A percentile compares a stretch with the other conserved stretches of the same genome.
Evolutionary conservation across 2,797 vertebrate genomes (phyloP).

Genomic region (Halcyon leucocephala): DNA sequence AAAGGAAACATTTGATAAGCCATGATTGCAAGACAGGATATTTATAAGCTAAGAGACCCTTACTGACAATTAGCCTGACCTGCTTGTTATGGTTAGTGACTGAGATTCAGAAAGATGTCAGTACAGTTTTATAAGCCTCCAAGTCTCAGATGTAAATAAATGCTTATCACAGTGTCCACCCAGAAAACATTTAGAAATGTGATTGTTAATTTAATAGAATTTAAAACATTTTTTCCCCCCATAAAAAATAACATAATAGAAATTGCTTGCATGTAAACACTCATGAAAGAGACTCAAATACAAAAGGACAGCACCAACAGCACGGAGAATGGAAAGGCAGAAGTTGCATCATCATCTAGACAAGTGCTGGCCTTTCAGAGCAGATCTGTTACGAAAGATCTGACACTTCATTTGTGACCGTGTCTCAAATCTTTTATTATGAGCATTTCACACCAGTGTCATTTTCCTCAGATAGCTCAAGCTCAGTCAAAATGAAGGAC

Average conservation of each 20-base stretch:
- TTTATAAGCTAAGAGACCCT: not conserved
- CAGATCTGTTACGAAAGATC: not conserved
- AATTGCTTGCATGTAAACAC: not conserved
- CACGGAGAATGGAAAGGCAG: not conserved
- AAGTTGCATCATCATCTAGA: not conserved
- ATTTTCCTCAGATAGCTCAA: not conserved
- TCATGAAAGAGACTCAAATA: not conserved
- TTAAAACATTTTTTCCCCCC: not conserved
- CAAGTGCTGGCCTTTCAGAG: not conserved
- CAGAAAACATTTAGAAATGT: not conserved
- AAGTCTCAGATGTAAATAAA: not conserved
- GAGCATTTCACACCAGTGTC: not conserved
- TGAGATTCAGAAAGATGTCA: not conserved
- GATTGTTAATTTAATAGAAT: not conserved
- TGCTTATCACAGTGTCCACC: not conserved
- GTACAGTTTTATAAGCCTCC: not conserved
- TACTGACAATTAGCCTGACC: not conserved
- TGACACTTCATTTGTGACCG: not conserved
- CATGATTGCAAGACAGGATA: not conserved
- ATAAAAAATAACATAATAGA: not conserved
- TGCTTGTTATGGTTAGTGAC: not conserved
- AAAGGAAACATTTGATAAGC: not conserved
- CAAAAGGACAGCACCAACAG: not conserved
- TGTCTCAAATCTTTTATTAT: not conserved
- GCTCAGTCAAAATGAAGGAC: not conserved